Base-by-base conservation (phyloP, 2,113 vertebrate species). In the Calyptommatus sinebrachiatus region DNA sequence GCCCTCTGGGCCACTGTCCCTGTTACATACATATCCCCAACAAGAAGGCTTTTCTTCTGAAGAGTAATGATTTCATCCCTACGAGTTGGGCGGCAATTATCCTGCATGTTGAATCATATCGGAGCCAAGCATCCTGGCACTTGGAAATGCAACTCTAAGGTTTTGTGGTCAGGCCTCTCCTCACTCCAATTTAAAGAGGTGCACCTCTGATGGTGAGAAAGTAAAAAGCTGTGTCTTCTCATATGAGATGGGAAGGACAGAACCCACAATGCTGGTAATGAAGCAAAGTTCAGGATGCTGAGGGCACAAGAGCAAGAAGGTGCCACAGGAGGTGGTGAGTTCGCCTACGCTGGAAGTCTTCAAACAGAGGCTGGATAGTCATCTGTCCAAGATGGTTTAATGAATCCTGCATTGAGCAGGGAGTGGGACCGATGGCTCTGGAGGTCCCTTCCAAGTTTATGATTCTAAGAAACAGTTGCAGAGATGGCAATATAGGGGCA, bases 141-240 rank as follows among this genome's bases (percentile, higher is more conserved):
- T 84, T 79, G 86, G 0, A 0, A 79, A 79, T 41, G 83, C 88
- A 87, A 89, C 79, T 73, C 85, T 78, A 84, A 31, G 78, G 84
- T 89, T 84, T 88, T 90, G 88, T 81, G 89, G 78, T 84, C 85
- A 69, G 76, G 57, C 87, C 81, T 84, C 67, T 78, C 85, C 41
- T 87, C 78, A 8, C 87, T 87, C 80, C 83, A 86, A 86, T 90
- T 89, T 86, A 86, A 68, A 83, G 89, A 86, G 28, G 86, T 0
- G 16, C 71, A 82, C 81, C 16, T 7, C 74, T 35, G 76, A 0
- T 0, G 61, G 82, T 82, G 81, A 80, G 76, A 73, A 66, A 28
- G 53, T 22, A 1, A 50, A 24, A 62, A 22, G n/a, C 8, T 29
- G 26, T 3, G 45, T 3, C 57, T 70, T 45, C 66, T 46, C 68